phyloP scores from a whole-genome alignment of 2,888 invertebrate genomes.

The Formica aserva region DNA sequence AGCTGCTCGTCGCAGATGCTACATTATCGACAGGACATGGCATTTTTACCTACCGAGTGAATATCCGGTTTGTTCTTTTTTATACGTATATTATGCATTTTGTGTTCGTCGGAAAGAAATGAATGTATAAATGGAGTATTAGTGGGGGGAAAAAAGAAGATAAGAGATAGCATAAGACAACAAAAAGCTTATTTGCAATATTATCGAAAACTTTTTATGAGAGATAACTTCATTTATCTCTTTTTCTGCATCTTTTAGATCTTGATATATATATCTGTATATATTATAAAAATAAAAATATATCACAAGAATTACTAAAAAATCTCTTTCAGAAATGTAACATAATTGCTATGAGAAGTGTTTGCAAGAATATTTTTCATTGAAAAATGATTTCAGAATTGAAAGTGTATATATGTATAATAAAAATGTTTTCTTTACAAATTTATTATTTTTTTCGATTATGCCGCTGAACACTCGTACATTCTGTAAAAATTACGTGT shows the following conservation, averaged over 20 bases:
- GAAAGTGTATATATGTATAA: background rate
- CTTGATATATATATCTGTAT: background rate
- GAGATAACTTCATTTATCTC: background rate
- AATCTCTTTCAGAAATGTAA: background rate
- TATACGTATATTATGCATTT: too few species aligned
- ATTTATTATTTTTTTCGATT: constrained; percentile 16
- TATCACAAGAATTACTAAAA: background rate
- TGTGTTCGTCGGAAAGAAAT: background rate
- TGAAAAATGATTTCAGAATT: background rate
- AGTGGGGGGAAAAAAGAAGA: background rate
- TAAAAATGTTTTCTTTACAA: background rate
- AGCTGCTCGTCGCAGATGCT: background rate
- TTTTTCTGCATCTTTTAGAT: background rate
- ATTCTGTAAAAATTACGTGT: constrained; percentile 45
- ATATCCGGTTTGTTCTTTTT: too few species aligned
- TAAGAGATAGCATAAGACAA: background rate
- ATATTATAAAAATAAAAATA: background rate
- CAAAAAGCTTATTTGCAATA: background rate
- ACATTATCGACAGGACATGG: background rate
- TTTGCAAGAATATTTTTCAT: background rate
- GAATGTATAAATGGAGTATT: background rate
- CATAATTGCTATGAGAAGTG: background rate
- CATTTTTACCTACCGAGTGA: background rate
- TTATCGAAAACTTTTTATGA: background rate
- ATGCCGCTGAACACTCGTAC: constrained; percentile 7